Evolutionary conservation across 2,888 invertebrate species (phyloP), one percentile per base, ranked within the genome.

Genomic region (Lordiphosa andalusiaca): DNA sequence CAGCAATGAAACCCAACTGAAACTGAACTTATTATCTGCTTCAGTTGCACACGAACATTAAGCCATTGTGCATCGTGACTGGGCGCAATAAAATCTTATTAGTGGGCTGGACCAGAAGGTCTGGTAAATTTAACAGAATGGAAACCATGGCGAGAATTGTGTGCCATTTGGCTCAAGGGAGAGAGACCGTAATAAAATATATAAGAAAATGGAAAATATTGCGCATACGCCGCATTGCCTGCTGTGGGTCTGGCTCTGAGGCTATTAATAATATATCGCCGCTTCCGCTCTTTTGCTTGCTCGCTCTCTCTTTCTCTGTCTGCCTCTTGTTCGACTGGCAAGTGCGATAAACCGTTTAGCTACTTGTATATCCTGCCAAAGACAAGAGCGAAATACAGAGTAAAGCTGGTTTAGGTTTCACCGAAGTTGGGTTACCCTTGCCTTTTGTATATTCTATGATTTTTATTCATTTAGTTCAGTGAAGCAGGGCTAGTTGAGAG

Each of bases 41-140:
- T 60, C 74, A 71, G 69, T 74, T 69, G 67, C 71, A 73, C 76
- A 67, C 70, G 54, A 66, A 84, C 84, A 84, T 85, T 36, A 23
- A 36, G 44, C 59, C 61, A 39, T 19, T 48, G n/a, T 56, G 41
- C 44, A 64, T 59, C 86, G 69, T 86, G 84, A 85, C 82, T 76
- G 58, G 68, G 59, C 66, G 80, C 86, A 74, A 84, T 86, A 84
- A 84, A 85, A 84, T 74, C 84, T 80, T 84, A 86, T 84, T 84
- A 86, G 69, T 48, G 63, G 69, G 82, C 55, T 41, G 52, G 41
- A 52, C 66, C 48, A 52, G 40, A 58, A 51, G 51, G 41, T 33
- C 41, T 55, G 21, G 42, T 48, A 46, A 57, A 41, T 46, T 55
- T 55, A 49, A 49, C 55, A 49, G 49, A 55, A 49, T 49, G 49